These are phyloP conservation scores for Alligator sinensis DNA, from an alignment of 2,113 vertebrate species.

Conservation along the genomic window DNA sequence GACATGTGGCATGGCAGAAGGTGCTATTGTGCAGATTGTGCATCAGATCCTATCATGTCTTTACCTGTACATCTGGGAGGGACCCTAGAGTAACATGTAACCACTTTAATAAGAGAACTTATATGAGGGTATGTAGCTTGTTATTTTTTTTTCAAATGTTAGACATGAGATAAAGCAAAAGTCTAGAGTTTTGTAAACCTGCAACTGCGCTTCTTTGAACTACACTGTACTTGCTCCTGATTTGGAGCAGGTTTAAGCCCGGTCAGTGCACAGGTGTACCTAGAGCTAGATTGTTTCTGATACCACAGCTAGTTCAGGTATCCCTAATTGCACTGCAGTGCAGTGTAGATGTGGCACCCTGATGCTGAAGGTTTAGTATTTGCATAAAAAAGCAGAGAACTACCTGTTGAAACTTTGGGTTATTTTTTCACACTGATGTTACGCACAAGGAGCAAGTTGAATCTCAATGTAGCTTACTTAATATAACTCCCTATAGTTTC, in stretches of 20 bases:
- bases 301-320: too few species aligned
- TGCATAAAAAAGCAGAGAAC: not conserved
- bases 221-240: not conserved
- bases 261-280: not conserved
- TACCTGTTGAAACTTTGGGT: not conserved
- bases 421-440: not conserved
- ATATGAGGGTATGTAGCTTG: not conserved
- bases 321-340: too few species aligned
- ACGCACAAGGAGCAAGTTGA: not conserved
- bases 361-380: not conserved
- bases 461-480: not conserved
- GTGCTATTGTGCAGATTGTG: too few species aligned
- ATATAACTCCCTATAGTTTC: not conserved
- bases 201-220: not conserved
- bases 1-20: too few species aligned
- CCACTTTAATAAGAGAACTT: not conserved
- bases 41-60: too few species aligned
- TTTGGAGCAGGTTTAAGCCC: rapidly evolving
- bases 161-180: not conserved
- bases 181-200: not conserved
- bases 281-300: too few species aligned
- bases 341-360: not conserved
- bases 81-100: not conserved
- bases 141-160: not conserved
- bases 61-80: too few species aligned